phyloP scores from a whole-genome alignment of 1,140 invertebrate species.

The Pseudobourletiella spinata region DNA sequence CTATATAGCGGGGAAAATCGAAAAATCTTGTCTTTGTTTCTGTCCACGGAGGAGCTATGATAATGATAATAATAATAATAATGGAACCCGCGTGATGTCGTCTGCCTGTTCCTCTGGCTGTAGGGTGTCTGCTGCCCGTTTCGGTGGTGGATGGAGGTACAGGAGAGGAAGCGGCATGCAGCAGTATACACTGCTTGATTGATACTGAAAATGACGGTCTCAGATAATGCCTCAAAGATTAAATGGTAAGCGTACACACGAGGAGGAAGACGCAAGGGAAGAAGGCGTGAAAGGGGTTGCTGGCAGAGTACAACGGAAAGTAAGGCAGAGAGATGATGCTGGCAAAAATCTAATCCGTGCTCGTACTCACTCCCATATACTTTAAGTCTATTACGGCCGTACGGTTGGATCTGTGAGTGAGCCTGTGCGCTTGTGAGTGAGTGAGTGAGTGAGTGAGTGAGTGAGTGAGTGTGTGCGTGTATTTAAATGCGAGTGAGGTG shows the following conservation, averaged over 20 bases:
- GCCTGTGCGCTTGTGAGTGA: too few relatives aligned
- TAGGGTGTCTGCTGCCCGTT: background rate
- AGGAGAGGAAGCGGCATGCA: background rate
- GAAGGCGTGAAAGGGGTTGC: background rate
- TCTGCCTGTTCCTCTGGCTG: background rate
- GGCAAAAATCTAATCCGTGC: too few relatives aligned
- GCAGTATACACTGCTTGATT: slow-evolving; percentile 4
- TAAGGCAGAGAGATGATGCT: too few relatives aligned
- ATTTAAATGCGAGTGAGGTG: too few relatives aligned
- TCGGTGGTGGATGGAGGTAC: background rate
- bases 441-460: too few relatives aligned
- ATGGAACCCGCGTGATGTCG: background rate
- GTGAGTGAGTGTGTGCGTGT: too few relatives aligned
- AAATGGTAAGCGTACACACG: background rate
- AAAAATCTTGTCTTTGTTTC: background rate
- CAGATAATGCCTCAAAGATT: background rate
- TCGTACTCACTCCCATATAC: too few relatives aligned
- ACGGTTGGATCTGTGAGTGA: too few relatives aligned
- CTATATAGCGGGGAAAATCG: background rate
- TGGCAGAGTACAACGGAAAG: too few relatives aligned
- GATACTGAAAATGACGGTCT: background rate
- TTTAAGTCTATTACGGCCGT: too few relatives aligned
- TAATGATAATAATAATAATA: background rate
- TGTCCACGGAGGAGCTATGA: background rate
- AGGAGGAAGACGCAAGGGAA: background rate